Base-by-base conservation (phyloP, 2,888 invertebrate species). In the Drosophila paranaensis region DNA sequence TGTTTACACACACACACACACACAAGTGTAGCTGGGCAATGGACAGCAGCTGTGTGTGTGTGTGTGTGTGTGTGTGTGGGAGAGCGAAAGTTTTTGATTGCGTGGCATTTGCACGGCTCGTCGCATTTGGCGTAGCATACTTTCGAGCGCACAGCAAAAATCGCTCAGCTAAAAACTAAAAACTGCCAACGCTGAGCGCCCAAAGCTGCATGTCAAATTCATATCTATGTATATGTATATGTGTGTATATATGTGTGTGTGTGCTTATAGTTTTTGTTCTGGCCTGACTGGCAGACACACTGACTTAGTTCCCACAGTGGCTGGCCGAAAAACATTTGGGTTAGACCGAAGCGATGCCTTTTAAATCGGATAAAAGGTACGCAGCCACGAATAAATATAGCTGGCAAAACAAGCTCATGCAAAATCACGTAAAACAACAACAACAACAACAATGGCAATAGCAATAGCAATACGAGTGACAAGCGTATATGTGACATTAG, bases 271-370 rank as follows among this genome's bases (percentile, higher is more conserved):
- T 71, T 67, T 71, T 67, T 56, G 42, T 50, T 48, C 20, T 43
- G 46, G 46, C 50, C 13, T 5, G 14, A 14, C 25, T 25, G 56
- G 60, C 67, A 60, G 82, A 85, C 88, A 81, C 87, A 88, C 69
- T 89, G 84, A 84, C 90, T 88, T 87, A 83, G 89, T 83, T 83
- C 78, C 79, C 82, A 83, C 74, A 89, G 65, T 58, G 25, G 42
- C 63, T 56, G 55, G 53, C 39, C 13, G 11, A 16, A 60, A 71
- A 67, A 83, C 83, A 74, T 87, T 77, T 83, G 82, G 89, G 83
- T 77, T 83, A 84, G 87, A 77, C 65, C 75, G 79, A 64, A 64
- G 76, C 75, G 79, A 64, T 67, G 76, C 65, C 61, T 69, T 64
- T 58, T 64, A 77, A 81, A 70, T 66, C 68, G 62, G 61, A 54